Evolutionary conservation across 2,888 invertebrate species (phyloP).

Genomic region (Aproaerema taeniolella): DNA sequence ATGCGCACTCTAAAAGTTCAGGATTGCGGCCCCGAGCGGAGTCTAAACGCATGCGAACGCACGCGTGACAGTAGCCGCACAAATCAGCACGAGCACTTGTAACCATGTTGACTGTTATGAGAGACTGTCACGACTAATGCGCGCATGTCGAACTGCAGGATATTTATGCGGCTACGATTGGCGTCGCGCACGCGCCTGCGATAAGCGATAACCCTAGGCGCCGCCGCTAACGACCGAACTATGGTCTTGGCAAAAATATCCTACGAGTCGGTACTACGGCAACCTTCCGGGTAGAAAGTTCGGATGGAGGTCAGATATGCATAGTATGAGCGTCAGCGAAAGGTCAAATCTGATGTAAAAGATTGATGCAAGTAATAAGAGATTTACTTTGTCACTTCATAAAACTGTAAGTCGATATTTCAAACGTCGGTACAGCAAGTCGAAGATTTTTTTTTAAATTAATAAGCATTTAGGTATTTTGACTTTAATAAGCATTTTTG

Average conservation of each 20-base stretch:
- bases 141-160: constrained; percentile 29
- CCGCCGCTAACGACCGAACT: constrained; percentile 23
- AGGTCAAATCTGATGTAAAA: too few species aligned
- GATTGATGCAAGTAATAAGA: too few species aligned
- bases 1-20: constrained; percentile 64
- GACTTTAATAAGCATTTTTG: too few species aligned
- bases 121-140: constrained; percentile 47
- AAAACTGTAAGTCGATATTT: too few species aligned
- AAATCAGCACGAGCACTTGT: constrained; percentile 50
- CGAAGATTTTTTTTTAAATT: too few species aligned
- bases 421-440: too few species aligned
- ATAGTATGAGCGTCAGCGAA: too few species aligned
- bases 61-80: constrained; percentile 69
- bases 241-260: constrained; percentile 7
- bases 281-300: too few species aligned
- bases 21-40: constrained; percentile 61
- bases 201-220: constrained; percentile 64
- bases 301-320: too few species aligned
- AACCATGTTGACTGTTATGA: constrained; percentile 47
- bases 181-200: constrained; percentile 68
- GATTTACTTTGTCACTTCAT: too few species aligned
- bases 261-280: too few species aligned
- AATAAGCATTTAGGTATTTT: too few species aligned
- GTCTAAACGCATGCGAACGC: constrained; percentile 59
- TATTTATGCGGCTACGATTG: constrained; percentile 55